A percentile compares a stretch with the other conserved stretches of the same genome.
These are phyloP conservation scores for Allobates femoralis DNA, from an alignment of 2,797 vertebrate species.

Conservation along the genomic window DNA sequence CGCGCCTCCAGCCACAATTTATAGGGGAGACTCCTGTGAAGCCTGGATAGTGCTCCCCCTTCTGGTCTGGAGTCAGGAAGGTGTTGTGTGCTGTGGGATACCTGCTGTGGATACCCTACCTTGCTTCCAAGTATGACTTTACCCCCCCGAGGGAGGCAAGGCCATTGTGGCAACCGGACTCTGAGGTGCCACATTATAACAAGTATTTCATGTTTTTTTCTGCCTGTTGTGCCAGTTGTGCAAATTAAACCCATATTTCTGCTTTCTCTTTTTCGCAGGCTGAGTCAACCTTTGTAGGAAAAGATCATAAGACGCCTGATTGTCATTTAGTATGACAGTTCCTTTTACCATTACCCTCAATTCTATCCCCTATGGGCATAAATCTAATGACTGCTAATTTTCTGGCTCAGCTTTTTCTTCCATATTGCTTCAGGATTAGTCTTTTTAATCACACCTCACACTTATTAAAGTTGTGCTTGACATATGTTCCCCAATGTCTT, in stretches of 20 bases:
- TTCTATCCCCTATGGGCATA: background rate
- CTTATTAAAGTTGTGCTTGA: conserved; percentile 43
- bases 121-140: too few relatives aligned
- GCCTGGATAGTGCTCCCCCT: too few relatives aligned
- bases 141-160: too few relatives aligned
- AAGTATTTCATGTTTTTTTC: background rate
- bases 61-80: too few relatives aligned
- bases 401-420: conserved; percentile 13
- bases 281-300: background rate
- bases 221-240: background rate
- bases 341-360: background rate
- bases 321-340: conserved; percentile 7
- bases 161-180: too few relatives aligned
- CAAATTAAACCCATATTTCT: background rate
- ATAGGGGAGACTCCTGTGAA: too few relatives aligned
- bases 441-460: conserved; percentile 30
- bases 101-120: too few relatives aligned
- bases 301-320: background rate
- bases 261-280: background rate
- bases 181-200: background rate
- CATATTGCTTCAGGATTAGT: background rate
- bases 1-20: too few relatives aligned
- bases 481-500: conserved; percentile 31
- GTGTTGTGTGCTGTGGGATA: too few relatives aligned
- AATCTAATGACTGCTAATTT: conserved; percentile 41